phyloP scores from a whole-genome alignment of 37 sponge, comb jelly and placozoan genomes.

The Dysidea cf. avara region DNA sequence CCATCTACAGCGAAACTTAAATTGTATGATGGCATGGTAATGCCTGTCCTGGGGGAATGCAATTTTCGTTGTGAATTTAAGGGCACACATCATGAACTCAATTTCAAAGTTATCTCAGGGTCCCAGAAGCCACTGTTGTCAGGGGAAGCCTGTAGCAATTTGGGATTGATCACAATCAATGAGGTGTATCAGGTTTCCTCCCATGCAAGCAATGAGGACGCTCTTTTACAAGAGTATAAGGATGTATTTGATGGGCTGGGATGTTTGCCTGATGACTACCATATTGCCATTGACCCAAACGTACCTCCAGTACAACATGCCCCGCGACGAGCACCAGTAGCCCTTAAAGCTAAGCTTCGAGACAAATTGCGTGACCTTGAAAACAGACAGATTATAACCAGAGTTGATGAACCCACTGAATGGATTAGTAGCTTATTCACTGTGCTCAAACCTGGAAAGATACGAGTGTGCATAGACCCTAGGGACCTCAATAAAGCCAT shows the following conservation, averaged over 20 bases:
- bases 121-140: too few species aligned
- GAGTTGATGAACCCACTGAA: slow-evolving; percentile 48
- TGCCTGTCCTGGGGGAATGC: too few species aligned
- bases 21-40: too few species aligned
- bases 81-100: too few species aligned
- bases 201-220: too few species aligned
- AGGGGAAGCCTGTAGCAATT: too few species aligned
- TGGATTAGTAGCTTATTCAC: slow-evolving; percentile 39
- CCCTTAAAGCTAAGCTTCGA: background rate
- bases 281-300: slow-evolving; percentile 9
- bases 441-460: slow-evolving; percentile 22
- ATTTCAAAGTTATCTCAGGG: too few species aligned
- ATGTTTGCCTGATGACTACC: slow-evolving; percentile 18
- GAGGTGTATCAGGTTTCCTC: too few species aligned
- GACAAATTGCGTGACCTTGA: slow-evolving; percentile 19
- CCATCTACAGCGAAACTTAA: too few species aligned
- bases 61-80: too few species aligned
- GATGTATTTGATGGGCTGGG: slow-evolving; percentile 22
- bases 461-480: slow-evolving; percentile 52
- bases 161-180: too few species aligned
- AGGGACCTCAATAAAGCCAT: slow-evolving; percentile 48
- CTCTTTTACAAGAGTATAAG: slow-evolving; percentile 4
- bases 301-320: slow-evolving; percentile 23
- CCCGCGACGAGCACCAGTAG: slow-evolving; percentile 12
- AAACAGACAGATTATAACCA: slow-evolving; percentile 17